A percentile compares a stretch with the other conserved stretches of the same genome.
These are phyloP conservation scores for Augochlorella aurata DNA, from an alignment of 2,888 invertebrate species.

Conservation along the genomic window DNA sequence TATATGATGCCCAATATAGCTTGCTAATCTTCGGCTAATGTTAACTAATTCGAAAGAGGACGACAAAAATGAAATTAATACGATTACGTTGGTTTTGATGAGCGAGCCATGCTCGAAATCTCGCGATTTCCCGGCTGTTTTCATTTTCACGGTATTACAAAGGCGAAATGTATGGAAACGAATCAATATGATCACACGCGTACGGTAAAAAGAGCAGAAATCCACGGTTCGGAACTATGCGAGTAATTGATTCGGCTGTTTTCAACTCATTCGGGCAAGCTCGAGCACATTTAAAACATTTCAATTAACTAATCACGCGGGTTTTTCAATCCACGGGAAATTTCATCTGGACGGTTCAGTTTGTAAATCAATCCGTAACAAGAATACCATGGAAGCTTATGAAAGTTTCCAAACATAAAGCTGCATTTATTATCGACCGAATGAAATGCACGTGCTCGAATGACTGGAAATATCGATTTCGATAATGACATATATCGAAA, in stretches of 20 bases:
- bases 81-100: too few relatives aligned
- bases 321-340: neutral
- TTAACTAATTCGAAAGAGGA: too few relatives aligned
- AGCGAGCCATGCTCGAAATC: too few relatives aligned
- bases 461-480: neutral
- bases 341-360: neutral
- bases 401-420: neutral
- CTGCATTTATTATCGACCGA: neutral
- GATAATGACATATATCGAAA: neutral
- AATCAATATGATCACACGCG: slow-evolving; percentile 22
- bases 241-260: neutral
- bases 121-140: too few relatives aligned
- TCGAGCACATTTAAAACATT: neutral
- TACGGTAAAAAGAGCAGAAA: slow-evolving; percentile 8
- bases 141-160: too few relatives aligned
- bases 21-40: too few relatives aligned
- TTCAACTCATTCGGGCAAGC: neutral
- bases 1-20: too few relatives aligned
- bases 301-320: neutral
- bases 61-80: too few relatives aligned
- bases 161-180: neutral
- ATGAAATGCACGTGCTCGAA: neutral
- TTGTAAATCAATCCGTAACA: neutral
- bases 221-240: neutral
- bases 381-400: neutral